Evolutionary conservation across 2,888 invertebrate genomes (phyloP), one percentile per base, ranked within the genome.

Genomic region (Scaptomyza reducta): DNA sequence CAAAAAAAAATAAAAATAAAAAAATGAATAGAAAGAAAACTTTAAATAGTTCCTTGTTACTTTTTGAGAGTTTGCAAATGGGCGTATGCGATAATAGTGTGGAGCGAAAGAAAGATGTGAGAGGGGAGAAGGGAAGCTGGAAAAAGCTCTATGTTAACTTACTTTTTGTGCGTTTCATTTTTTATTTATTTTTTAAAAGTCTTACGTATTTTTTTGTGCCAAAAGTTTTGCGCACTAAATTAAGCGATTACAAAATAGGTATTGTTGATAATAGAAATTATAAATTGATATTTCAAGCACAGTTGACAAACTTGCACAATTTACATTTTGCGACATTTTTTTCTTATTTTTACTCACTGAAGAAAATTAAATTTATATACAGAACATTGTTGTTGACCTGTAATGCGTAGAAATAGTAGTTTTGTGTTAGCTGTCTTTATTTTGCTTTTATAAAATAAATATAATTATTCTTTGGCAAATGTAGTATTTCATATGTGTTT

Each of bases 1-100:
- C 45, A 55, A 47, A 16, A 27, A 51, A 60, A 22, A 10, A 22
- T n/a, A 27, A 51, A 60, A 22, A 10, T 4, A 60, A 70, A 51
- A 86, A 22, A 18, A 2, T 9, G 10, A 40, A 40, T 40, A 40
- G 16, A 40, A 40, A 40, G 40, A 40, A 40, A 85, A 87, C 75
- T 80, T 84, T 77, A 73, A 82, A 88, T 87, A 84, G 81, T 82
- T 82, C 22, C 50, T 54, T 68, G 87, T 77, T 74, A 80, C 77
- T 88, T 82, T 74, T 65, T 68, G 49, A 59, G 77, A 88, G 88
- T 79, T 86, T 69, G 55, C 62, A 74, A 68, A 67, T 75, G 72
- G 50, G 22, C 47, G 57, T 45, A 46, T 46, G 59, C 56, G 54
- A 60, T 57, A 54, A 65, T 51, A 47, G 46, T 14, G 18, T 10